Evolutionary conservation across 2,113 vertebrate genomes (phyloP).

Genomic region (Rostratula benghalensis): DNA sequence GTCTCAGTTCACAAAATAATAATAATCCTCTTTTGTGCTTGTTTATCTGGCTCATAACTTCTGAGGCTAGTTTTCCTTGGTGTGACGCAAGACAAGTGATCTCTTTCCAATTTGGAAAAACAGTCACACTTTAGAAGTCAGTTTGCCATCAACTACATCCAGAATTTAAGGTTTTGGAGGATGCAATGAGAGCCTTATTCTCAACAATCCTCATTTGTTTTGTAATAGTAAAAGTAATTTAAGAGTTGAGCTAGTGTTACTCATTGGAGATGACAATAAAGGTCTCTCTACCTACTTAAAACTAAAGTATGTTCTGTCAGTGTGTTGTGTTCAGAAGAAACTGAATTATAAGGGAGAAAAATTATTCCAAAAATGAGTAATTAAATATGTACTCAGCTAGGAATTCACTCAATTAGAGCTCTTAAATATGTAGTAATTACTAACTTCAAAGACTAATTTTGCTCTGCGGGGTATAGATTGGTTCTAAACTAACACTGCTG

Average conservation of each 20-base stretch:
- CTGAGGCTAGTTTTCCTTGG: neutral
- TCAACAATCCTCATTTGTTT: neutral
- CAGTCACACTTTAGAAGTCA: neutral
- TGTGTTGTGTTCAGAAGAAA: neutral
- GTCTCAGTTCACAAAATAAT: neutral
- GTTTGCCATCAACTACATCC: neutral
- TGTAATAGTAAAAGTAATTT: neutral
- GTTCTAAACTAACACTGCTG: neutral
- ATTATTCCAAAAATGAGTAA: neutral
- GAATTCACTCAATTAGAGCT: neutral
- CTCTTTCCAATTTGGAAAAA: neutral
- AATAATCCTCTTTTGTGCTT: neutral
- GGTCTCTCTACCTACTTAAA: neutral
- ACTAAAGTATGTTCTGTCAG: neutral
- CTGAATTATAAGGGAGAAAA: neutral
- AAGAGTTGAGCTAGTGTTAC: neutral
- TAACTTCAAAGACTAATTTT: neutral
- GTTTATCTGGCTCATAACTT: neutral
- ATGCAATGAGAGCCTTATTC: neutral
- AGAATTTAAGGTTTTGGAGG: neutral
- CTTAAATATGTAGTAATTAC: neutral
- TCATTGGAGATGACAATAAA: neutral
- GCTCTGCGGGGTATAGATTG: neutral
- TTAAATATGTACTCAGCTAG: neutral
- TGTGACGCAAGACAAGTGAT: neutral